A percentile compares a stretch with the other conserved stretches of the same genome.
These are phyloP conservation scores for Diplazon laetatorius DNA, from an alignment of 2,888 invertebrate species.

Conservation along the genomic window DNA sequence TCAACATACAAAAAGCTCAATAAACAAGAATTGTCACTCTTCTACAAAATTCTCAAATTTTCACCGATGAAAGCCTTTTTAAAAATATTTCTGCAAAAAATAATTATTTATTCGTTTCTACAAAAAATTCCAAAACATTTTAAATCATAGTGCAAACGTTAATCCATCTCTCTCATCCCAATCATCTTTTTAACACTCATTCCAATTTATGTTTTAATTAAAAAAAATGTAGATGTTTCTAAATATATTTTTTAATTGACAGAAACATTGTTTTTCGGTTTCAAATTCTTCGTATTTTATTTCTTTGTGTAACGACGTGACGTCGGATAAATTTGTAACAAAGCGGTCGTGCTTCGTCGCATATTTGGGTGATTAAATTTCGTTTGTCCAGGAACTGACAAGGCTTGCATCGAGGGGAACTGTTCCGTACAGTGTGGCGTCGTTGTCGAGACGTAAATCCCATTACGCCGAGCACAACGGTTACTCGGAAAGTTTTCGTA, in stretches of 20 bases:
- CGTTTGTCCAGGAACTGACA: conserved; percentile 38
- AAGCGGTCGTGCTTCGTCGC: not conserved
- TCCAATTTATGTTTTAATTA: no score
- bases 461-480: conserved; percentile 66
- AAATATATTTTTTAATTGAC: no score
- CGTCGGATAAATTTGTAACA: no score
- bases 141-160: not conserved
- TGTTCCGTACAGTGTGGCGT: conserved; percentile 62
- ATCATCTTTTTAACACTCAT: not conserved
- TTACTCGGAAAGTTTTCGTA: conserved; percentile 60
- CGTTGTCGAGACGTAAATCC: conserved; percentile 25
- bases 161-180: not conserved
- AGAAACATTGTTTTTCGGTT: no score
- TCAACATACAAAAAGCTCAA: no score
- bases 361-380: not conserved
- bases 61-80: no score
- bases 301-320: no score
- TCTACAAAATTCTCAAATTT: no score
- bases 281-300: no score
- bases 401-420: conserved; percentile 64
- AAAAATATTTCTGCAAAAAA: not conserved
- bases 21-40: no score
- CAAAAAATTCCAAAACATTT: not conserved
- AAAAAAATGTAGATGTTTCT: no score
- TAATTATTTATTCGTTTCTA: not conserved